These are phyloP conservation scores for Xiphorhynchus erythropygius DNA, from an alignment of 2,797 vertebrate genomes.

Conservation along the genomic window DNA sequence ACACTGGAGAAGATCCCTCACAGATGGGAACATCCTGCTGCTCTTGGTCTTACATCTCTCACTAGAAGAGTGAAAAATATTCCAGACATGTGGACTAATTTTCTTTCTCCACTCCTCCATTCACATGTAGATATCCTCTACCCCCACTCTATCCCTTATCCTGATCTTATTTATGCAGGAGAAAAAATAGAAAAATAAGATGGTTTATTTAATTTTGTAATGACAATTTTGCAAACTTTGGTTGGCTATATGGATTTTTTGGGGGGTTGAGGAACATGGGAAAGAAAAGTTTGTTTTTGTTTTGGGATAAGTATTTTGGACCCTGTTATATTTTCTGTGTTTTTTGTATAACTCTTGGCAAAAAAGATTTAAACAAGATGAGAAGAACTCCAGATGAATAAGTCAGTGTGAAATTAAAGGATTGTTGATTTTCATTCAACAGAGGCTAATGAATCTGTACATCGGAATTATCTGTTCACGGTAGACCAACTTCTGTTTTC, in stretches of 20 bases:
- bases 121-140: background rate
- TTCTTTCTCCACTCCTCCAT: background rate
- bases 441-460: background rate
- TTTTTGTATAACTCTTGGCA: slow-evolving; percentile 37
- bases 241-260: background rate
- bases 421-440: background rate
- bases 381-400: slow-evolving; percentile 26
- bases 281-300: slow-evolving; percentile 24
- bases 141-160: background rate
- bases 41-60: background rate
- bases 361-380: slow-evolving; percentile 34
- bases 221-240: background rate
- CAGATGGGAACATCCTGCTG: background rate
- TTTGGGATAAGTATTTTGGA: slow-evolving; percentile 18
- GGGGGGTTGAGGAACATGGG: background rate
- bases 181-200: background rate
- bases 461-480: background rate
- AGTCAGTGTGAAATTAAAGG: background rate
- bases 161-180: background rate
- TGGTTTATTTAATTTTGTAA: background rate
- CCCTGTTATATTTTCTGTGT: background rate
- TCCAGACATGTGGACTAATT: background rate
- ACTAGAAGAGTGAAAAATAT: background rate
- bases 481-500: background rate
- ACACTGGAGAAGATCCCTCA: background rate